A percentile compares a stretch with the other conserved stretches of the same genome.
Conservation (phyloP, 2,888 invertebrate species). For the Phasia obesa region DNA sequence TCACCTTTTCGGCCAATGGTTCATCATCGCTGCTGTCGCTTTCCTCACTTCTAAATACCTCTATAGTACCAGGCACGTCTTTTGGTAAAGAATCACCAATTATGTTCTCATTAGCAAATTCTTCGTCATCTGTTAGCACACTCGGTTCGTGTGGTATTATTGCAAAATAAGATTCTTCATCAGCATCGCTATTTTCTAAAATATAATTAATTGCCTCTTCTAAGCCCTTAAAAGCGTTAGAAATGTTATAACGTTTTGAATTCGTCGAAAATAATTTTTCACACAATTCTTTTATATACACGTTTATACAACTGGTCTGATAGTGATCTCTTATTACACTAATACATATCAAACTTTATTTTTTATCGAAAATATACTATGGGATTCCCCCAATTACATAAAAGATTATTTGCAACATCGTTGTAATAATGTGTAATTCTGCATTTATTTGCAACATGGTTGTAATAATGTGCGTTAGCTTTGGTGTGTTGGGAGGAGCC, state of each 20-base stretch:
- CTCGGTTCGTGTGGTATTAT: constrained; percentile 15
- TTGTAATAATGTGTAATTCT: too few species aligned
- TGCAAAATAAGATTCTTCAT: background rate
- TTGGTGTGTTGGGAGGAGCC: too few species aligned
- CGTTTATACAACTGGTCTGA: constrained; percentile 7
- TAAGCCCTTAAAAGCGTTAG: background rate
- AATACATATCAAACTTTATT: constrained; percentile 3
- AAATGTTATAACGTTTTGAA: background rate
- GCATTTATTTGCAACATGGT: background rate
- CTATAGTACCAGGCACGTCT: background rate
- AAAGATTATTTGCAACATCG: background rate
- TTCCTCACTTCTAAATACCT: background rate
- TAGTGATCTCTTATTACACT: constrained; percentile 7
- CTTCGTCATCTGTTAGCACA: background rate
- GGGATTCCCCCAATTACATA: background rate
- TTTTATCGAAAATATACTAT: constrained; percentile 1
- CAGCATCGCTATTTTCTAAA: constrained; percentile 2
- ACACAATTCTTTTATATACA: constrained; percentile 9
- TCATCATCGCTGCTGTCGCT: background rate
- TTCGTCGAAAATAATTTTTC: constrained; percentile 7
- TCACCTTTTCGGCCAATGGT: constrained; percentile 10
- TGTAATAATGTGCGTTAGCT: too few species aligned
- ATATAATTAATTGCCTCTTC: background rate
- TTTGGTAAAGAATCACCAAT: background rate
- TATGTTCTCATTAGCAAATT: constrained; percentile 4